These are phyloP conservation scores for Diachrysia chrysitis DNA, from an alignment of 2,888 invertebrate genomes.

Conservation along the genomic window DNA sequence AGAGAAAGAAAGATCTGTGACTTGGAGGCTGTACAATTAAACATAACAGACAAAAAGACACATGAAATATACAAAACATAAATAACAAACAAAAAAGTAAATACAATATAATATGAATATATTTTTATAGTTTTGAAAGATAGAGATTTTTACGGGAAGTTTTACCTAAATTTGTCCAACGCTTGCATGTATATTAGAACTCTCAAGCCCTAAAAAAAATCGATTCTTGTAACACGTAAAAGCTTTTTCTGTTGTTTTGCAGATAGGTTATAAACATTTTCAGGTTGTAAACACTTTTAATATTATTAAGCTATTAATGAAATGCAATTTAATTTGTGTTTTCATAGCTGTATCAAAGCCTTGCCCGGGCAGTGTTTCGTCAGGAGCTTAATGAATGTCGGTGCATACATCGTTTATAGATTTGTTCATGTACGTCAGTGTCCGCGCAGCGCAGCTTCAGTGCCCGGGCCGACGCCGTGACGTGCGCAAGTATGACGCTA, in stretches of 20 bases:
- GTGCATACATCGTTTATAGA: neutral
- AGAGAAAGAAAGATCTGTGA: no score
- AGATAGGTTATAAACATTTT: no score
- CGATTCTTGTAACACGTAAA: neutral
- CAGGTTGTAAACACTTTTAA: no score
- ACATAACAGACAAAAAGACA: no score
- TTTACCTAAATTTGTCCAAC: no score
- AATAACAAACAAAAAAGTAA: no score
- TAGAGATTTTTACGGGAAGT: no score
- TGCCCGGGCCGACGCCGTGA: slow-evolving; percentile 2
- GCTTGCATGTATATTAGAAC: neutral
- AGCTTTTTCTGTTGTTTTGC: neutral
- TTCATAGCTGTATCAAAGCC: neutral
- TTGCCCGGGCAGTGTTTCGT: neutral
- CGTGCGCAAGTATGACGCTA: neutral
- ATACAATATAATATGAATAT: no score
- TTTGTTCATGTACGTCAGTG: neutral
- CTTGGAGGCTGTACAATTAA: no score
- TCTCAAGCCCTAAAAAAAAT: neutral
- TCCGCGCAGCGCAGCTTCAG: neutral
- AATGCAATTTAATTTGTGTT: neutral
- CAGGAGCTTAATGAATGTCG: neutral
- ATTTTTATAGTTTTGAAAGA: no score
- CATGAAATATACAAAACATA: no score
- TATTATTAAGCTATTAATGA: no score